Conservation (phyloP, 2,888 invertebrate species). For the Tortrix viridana region DNA sequence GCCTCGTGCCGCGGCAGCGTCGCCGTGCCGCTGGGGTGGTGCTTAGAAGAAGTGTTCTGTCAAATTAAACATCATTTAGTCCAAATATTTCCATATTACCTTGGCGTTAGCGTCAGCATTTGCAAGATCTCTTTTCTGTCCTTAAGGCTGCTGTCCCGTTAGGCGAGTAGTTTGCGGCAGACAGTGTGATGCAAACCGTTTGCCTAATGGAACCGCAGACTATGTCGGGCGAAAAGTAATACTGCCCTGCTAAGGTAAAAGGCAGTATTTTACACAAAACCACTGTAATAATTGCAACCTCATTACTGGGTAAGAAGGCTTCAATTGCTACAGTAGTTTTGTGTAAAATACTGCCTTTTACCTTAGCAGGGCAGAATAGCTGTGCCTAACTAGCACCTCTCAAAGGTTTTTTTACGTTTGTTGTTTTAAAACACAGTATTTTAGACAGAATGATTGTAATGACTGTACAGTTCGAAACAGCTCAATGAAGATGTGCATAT, state of each 20-base stretch:
- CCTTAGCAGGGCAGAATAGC: too few species aligned
- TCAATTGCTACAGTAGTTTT: too few species aligned
- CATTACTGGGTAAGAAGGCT: too few species aligned
- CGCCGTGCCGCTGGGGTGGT: constrained; percentile 86
- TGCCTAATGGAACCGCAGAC: too few species aligned
- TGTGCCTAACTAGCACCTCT: neutral
- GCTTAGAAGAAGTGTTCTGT: constrained; percentile 95
- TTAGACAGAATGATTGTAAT: constrained; percentile 9
- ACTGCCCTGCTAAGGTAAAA: too few species aligned
- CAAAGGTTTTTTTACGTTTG: neutral
- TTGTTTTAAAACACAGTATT: neutral
- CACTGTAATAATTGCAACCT: too few species aligned
- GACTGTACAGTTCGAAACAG: constrained; percentile 40
- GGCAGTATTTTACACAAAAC: too few species aligned
- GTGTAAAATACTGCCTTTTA: too few species aligned
- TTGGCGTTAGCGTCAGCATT: neutral
- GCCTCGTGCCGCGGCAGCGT: constrained; percentile 85
- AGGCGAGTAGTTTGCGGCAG: too few species aligned
- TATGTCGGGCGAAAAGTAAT: too few species aligned
- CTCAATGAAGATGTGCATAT: constrained; percentile 42
- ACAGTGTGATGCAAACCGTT: too few species aligned
- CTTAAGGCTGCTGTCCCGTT: too few species aligned
- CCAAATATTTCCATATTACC: neutral
- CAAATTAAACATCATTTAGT: constrained; percentile 45
- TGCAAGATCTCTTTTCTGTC: neutral